Percentiles rank a stretch among this genome's conserved stretches.
These are phyloP conservation scores for Conger conger DNA, from an alignment of 2,113 vertebrate species.

Conservation along the genomic window DNA sequence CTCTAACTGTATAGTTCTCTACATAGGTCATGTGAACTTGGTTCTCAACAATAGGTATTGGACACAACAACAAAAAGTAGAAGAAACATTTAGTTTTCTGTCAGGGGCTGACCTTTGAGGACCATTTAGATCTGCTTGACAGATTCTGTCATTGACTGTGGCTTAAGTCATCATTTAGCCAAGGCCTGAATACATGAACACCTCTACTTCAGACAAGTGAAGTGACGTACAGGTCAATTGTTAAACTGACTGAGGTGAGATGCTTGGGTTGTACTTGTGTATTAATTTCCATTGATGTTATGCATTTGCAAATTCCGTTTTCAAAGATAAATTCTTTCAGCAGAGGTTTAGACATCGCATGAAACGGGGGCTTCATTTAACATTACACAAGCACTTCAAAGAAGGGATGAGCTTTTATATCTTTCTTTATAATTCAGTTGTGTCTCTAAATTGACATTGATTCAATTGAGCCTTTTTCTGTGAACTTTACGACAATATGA, in stretches of 20 bases:
- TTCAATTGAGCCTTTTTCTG: slow-evolving; percentile 27
- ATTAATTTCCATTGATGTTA: slow-evolving; percentile 4
- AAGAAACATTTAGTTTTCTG: not conserved
- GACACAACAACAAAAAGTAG: not conserved
- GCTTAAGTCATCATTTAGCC: slow-evolving; percentile 1
- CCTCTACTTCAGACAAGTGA: not conserved
- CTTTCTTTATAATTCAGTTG: slow-evolving; percentile 11
- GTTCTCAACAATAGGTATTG: not conserved
- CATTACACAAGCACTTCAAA: slow-evolving; percentile 39
- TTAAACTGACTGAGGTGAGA: not conserved
- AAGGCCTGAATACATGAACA: not conserved
- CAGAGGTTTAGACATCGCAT: not conserved
- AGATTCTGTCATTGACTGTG: not conserved
- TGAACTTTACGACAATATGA: slow-evolving; percentile 16
- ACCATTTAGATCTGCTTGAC: not conserved
- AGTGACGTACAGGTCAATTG: not conserved
- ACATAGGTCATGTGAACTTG: not conserved
- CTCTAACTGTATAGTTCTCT: too few relatives aligned
- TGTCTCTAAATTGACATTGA: slow-evolving; percentile 14
- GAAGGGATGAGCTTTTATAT: not conserved
- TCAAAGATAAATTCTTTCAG: not conserved
- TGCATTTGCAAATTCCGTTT: not conserved
- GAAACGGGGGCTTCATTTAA: not conserved
- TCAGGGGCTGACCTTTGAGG: not conserved
- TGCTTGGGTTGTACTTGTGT: not conserved